Evolutionary conservation across 2,113 vertebrate species (phyloP).

Genomic region (Scomber colias): DNA sequence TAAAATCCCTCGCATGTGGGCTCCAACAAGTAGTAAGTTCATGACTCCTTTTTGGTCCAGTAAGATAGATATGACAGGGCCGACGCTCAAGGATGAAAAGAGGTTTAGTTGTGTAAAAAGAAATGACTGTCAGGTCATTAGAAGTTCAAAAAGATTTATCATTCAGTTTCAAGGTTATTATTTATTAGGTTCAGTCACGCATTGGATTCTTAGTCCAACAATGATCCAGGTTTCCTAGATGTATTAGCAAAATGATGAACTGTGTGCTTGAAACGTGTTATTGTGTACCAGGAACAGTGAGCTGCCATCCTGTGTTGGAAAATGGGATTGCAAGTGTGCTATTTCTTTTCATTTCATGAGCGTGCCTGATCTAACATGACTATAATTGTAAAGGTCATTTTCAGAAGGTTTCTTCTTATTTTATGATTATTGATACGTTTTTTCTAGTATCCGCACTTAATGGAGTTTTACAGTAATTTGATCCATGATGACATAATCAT

Average conservation of each 20-base stretch:
- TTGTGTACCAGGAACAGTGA: background rate
- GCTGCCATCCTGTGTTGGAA: slow-evolving; percentile 62
- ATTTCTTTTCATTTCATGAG: background rate
- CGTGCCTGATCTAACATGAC: slow-evolving; percentile 21
- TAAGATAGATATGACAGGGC: background rate
- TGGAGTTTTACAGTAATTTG: background rate
- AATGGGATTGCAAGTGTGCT: slow-evolving; percentile 40
- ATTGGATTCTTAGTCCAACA: background rate
- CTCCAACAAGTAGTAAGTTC: background rate
- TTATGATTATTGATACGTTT: background rate
- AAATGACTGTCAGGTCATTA: background rate
- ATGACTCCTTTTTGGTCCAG: background rate
- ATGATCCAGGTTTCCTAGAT: background rate
- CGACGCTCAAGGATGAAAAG: background rate
- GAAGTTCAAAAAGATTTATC: background rate
- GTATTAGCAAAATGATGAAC: background rate
- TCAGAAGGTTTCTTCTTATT: slow-evolving; percentile 41
- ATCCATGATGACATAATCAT: background rate
- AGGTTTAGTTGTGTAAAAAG: background rate
- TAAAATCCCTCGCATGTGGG: slow-evolving; percentile 15
- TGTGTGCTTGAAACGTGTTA: background rate
- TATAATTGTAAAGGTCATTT: slow-evolving; percentile 19
- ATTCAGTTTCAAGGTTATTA: background rate
- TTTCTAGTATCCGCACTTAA: background rate
- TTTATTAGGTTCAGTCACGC: background rate